Conservation (phyloP, 2,113 vertebrate species). For the Deroptyus accipitrinus region DNA sequence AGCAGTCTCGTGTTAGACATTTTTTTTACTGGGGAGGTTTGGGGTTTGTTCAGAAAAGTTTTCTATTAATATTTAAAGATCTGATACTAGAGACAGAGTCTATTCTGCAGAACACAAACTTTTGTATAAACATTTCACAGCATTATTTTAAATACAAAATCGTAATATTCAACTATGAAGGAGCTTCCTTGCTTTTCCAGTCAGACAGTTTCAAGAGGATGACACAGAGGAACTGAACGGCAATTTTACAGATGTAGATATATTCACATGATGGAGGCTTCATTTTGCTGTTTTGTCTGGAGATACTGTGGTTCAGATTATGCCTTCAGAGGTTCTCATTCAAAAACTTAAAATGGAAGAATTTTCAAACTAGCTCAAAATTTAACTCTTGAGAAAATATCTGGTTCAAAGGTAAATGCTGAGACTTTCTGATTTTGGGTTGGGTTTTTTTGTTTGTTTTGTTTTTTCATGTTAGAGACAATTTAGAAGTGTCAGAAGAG, state of each 20-base stretch:
- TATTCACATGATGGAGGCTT: not conserved
- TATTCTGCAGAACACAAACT: not conserved
- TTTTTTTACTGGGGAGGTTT: not conserved
- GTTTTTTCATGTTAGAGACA: not conserved
- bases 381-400: not conserved
- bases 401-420: not conserved
- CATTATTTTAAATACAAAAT: not conserved
- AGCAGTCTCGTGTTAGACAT: not conserved
- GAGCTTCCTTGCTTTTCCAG: not conserved
- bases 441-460: no score
- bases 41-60: not conserved
- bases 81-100: not conserved
- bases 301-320: not conserved
- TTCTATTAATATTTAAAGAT: not conserved
- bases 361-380: not conserved
- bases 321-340: not conserved
- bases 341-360: not conserved
- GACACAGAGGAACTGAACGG: not conserved
- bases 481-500: not conserved
- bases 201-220: not conserved
- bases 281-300: not conserved
- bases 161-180: not conserved
- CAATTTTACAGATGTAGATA: not conserved
- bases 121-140: not conserved
- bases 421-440: not conserved